These are phyloP conservation scores for Falcunculus frontatus DNA, from an alignment of 2,113 vertebrate species.

Conservation along the genomic window DNA sequence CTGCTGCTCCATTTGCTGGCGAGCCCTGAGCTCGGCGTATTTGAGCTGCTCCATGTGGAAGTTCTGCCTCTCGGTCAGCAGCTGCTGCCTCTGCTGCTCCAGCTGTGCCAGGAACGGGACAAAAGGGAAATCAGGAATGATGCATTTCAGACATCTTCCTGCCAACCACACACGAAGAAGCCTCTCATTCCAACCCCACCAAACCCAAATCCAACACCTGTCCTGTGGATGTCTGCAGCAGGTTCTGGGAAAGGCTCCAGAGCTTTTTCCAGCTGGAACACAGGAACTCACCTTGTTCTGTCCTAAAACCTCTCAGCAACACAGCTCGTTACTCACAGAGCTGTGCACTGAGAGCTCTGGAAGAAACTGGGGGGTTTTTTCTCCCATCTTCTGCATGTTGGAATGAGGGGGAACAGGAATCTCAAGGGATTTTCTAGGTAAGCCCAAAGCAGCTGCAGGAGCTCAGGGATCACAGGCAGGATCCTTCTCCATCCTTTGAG, in stretches of 20 bases:
- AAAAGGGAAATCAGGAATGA: rapidly evolving
- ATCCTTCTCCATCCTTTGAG: background rate
- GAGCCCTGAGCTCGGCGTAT: constrained; percentile 91
- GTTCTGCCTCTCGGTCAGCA: constrained; percentile 93
- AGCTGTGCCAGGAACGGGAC: constrained; percentile 62
- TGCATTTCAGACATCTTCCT: rapidly evolving
- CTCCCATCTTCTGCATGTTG: background rate
- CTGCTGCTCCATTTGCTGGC: constrained; percentile 95
- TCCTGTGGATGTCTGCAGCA: background rate
- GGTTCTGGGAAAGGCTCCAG: background rate
- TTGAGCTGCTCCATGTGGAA: constrained; percentile 99
- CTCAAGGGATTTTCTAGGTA: background rate
- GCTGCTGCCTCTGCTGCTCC: constrained; percentile 95
- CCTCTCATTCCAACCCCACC: background rate
- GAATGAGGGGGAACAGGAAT: background rate
- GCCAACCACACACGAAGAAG: background rate
- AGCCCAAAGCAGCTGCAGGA: background rate
- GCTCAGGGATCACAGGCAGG: background rate
- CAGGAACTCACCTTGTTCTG: background rate
- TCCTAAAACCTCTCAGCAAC: background rate
- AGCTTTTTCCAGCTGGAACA: background rate
- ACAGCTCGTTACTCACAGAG: background rate
- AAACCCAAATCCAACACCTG: rapidly evolving
- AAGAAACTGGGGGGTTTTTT: background rate
- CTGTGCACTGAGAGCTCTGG: background rate